These are phyloP conservation scores for Monochamus saltuarius DNA, from an alignment of 1,140 invertebrate genomes.

Conservation along the genomic window DNA sequence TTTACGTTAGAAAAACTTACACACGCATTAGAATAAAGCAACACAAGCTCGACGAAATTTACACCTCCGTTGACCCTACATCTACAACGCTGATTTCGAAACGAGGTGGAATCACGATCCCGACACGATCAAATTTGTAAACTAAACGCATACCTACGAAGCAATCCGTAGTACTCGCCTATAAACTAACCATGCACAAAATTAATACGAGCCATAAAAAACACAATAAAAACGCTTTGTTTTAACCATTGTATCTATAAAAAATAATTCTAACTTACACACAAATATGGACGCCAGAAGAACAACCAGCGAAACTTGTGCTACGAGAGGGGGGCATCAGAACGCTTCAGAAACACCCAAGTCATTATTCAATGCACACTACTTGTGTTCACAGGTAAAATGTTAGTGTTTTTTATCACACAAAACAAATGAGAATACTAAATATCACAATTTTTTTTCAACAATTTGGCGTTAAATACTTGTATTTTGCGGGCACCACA, in stretches of 20 bases:
- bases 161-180: too few species aligned
- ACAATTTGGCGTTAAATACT: constrained; percentile 52
- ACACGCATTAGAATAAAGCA: too few species aligned
- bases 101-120: too few species aligned
- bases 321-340: constrained; percentile 37
- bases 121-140: too few species aligned
- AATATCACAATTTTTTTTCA: constrained; percentile 51
- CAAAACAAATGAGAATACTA: constrained; percentile 49
- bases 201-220: background rate
- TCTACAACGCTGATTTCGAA: too few species aligned
- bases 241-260: background rate
- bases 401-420: constrained; percentile 43
- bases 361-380: constrained; percentile 38
- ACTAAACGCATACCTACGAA: too few species aligned
- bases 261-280: constrained; percentile 35
- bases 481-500: constrained; percentile 45
- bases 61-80: too few species aligned
- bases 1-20: too few species aligned
- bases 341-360: constrained; percentile 40
- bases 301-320: constrained; percentile 39
- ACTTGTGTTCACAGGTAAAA: constrained; percentile 34
- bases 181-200: too few species aligned
- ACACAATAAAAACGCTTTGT: background rate
- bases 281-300: constrained; percentile 45
- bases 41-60: too few species aligned